Evolutionary conservation across 2,888 invertebrate species (phyloP).

Genomic region (Clusia tigrina): DNA sequence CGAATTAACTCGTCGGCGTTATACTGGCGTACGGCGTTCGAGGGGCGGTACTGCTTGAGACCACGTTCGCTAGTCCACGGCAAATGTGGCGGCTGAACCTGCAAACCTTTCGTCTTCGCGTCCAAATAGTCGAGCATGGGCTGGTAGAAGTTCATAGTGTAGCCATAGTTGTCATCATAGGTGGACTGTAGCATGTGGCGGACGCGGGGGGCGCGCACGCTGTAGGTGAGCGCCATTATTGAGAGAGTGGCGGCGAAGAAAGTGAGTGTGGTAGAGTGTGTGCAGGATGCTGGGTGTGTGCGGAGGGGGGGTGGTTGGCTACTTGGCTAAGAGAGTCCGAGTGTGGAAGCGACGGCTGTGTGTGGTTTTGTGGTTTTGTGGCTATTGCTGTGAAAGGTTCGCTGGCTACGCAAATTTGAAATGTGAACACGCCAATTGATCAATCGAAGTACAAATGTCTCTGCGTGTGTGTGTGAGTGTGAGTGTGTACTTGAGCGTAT

Average conservation of each 20-base stretch:
- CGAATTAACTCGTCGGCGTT: constrained; percentile 73
- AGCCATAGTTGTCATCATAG: constrained; percentile 85
- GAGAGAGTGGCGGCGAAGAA: not conserved
- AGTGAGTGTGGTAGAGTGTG: not conserved
- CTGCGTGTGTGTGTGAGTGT: too few relatives aligned
- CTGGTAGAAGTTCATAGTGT: constrained; percentile 84
- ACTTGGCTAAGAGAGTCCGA: not conserved
- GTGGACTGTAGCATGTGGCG: constrained; percentile 64
- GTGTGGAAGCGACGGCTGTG: constrained; percentile 10
- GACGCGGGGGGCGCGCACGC: constrained; percentile 49
- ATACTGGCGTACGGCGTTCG: constrained; percentile 72
- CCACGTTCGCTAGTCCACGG: constrained; percentile 79
- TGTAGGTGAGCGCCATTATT: constrained; percentile 61
- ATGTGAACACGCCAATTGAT: too few relatives aligned
- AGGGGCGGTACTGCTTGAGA: constrained; percentile 73
- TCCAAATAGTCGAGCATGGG: constrained; percentile 88
- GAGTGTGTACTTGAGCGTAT: too few relatives aligned
- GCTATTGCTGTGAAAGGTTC: constrained; percentile 1
- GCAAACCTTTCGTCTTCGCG: constrained; percentile 68
- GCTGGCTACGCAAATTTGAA: not conserved
- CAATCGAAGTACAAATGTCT: not conserved
- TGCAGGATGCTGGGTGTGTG: constrained; percentile 12
- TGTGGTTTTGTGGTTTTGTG: constrained; percentile 15
- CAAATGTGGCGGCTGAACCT: constrained; percentile 69
- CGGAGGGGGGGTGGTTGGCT: too few relatives aligned